These are phyloP conservation scores for Lasioglossum oenotherae DNA, from an alignment of 2,888 invertebrate species.

Conservation along the genomic window DNA sequence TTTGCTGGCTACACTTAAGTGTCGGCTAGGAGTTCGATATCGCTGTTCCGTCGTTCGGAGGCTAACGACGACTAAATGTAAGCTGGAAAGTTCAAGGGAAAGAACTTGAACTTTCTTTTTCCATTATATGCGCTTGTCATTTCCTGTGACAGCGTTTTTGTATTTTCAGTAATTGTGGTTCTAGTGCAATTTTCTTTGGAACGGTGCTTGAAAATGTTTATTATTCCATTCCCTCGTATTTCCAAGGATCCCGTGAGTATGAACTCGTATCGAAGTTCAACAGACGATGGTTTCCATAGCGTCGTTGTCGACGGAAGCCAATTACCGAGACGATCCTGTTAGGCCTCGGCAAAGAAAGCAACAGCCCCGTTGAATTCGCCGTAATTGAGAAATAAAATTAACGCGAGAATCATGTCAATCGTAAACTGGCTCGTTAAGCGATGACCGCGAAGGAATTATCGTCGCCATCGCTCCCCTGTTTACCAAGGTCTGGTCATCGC, in stretches of 20 bases:
- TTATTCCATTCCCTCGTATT: not conserved
- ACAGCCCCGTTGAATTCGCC: not conserved
- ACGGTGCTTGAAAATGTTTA: not conserved
- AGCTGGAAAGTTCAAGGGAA: too few relatives aligned
- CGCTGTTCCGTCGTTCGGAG: too few relatives aligned
- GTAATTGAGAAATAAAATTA: constrained; percentile 10
- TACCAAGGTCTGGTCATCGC: not conserved
- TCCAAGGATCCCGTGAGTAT: not conserved
- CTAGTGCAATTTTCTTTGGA: too few relatives aligned
- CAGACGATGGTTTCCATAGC: not conserved
- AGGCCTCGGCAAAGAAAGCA: not conserved
- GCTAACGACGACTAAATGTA: too few relatives aligned
- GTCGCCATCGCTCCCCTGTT: not conserved
- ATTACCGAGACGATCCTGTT: not conserved
- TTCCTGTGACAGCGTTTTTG: too few relatives aligned
- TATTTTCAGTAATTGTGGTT: too few relatives aligned
- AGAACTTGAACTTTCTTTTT: too few relatives aligned
- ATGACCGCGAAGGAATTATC: not conserved
- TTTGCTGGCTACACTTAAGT: not conserved
- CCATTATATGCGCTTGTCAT: too few relatives aligned
- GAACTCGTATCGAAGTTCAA: not conserved
- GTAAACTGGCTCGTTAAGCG: constrained; percentile 22
- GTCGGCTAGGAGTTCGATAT: not conserved
- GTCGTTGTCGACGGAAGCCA: not conserved
- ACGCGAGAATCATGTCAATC: constrained; percentile 3